Base-by-base conservation (phyloP, 2,113 vertebrate genomes). In the Drymodes brunneopygia region DNA sequence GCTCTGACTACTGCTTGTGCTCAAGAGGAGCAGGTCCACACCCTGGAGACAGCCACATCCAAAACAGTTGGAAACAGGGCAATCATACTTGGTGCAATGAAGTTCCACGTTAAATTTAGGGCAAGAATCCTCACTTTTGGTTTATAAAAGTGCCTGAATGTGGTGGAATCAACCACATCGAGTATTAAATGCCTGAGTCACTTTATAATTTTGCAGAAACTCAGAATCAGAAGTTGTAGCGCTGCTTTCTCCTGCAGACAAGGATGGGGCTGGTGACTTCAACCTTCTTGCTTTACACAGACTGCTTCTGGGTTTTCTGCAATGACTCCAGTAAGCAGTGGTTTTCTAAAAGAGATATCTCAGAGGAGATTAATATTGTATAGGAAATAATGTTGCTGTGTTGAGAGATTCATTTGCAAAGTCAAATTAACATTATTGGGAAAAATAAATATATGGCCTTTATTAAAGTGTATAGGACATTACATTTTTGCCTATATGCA, bases 251-350 rank as follows among this genome's bases (percentile, higher is more conserved):
- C 13, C 38, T 70, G 35, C 14, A 33, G 54, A 19, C 23, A 29
- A 65, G 62, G 60, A 33, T 0, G 0, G 8, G 19, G 50, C n/a
- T 69, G 62, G n/a, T 51, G 33, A 21, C 18, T 11, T 6, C 54
- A 61, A 28, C 14, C 24, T 79, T 36, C 1, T 16, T 0, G 1
- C 3, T 1, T 66, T 56, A 23, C 18, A 14, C 20, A 28, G 27
- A 1, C n/a, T 51, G 15, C 10, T 54, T 12, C 40, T 74, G 70
- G 35, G 23, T 35, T 81, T 78, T 88, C 58, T 67, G 36, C 40
- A 36, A 31, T 22, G 13, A 17, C 14, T 60, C 16, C 22, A 19
- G 3, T 14, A 40, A 50, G 35, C 24, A 20, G 14, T 8, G 21
- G 3, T 27, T 70, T 83, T 33, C 22, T 42, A 28, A 40, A 70